Evolutionary conservation across 2,888 invertebrate species (phyloP).

Genomic region (Eueremaeus valkanovi): DNA sequence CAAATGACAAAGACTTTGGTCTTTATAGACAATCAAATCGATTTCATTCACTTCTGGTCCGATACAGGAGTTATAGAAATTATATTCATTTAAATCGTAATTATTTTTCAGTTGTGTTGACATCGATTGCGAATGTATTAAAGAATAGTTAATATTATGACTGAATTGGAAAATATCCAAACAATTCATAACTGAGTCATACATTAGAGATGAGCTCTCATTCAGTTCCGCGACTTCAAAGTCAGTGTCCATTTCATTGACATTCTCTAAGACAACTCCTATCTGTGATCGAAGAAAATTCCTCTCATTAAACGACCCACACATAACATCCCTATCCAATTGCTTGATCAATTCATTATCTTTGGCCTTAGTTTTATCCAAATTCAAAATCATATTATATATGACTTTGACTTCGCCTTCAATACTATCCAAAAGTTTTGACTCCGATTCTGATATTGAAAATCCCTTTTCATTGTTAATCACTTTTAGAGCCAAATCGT

Average conservation of each 20-base stretch:
- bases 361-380: background rate
- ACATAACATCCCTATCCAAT: background rate
- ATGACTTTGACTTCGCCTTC: background rate
- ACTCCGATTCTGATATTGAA: background rate
- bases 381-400: background rate
- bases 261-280: slow-evolving; percentile 48
- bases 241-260: slow-evolving; percentile 49
- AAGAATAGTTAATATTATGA: background rate
- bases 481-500: background rate
- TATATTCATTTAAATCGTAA: background rate
- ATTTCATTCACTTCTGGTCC: slow-evolving; percentile 5
- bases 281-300: slow-evolving; percentile 52
- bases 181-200: slow-evolving; percentile 48
- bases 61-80: slow-evolving; percentile 11
- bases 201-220: slow-evolving; percentile 49
- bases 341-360: background rate
- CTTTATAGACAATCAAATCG: slow-evolving; percentile 48
- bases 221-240: slow-evolving; percentile 49
- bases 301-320: background rate
- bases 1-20: slow-evolving; percentile 34
- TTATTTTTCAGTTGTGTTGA: background rate
- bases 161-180: slow-evolving; percentile 2
- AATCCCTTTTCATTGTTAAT: background rate
- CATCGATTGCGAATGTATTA: slow-evolving; percentile 19
- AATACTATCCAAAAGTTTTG: background rate